Conservation (phyloP, 1,140 invertebrate genomes). For the Drosophila elegans region DNA sequence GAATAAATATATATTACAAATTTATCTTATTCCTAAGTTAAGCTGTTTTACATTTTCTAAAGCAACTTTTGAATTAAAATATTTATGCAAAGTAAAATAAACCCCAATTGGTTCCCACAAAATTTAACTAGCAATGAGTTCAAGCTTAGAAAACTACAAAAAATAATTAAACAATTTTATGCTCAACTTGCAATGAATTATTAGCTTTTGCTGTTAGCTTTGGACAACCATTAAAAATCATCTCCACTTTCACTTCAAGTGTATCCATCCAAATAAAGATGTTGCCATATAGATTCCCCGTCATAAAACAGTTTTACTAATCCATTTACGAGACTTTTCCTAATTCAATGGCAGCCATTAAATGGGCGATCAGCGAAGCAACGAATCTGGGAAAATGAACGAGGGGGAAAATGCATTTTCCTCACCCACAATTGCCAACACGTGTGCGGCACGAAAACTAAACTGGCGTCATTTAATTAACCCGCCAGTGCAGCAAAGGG, state of each 20-base stretch:
- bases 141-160: not conserved
- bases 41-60: no score
- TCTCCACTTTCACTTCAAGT: conserved; percentile 1
- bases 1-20: no score
- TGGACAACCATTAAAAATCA: conserved; percentile 20
- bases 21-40: no score
- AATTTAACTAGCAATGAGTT: not conserved
- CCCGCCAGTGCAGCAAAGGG: conserved; percentile 54
- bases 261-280: conserved; percentile 33
- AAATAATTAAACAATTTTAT: not conserved
- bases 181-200: not conserved
- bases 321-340: conserved; percentile 63
- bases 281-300: conserved; percentile 12
- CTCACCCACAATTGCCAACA: conserved; percentile 65
- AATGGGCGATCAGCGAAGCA: conserved; percentile 29
- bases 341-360: conserved; percentile 56
- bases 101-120: no score
- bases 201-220: conserved; percentile 2
- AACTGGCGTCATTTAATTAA: conserved; percentile 81
- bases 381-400: conserved; percentile 25
- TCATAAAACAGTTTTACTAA: conserved; percentile 48
- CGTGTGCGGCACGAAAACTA: conserved; percentile 69
- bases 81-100: no score
- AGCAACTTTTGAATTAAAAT: no score
- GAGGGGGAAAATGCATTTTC: conserved; percentile 27